phyloP scores from a whole-genome alignment of 2,113 vertebrate genomes.

The Megaceryle torquata region DNA sequence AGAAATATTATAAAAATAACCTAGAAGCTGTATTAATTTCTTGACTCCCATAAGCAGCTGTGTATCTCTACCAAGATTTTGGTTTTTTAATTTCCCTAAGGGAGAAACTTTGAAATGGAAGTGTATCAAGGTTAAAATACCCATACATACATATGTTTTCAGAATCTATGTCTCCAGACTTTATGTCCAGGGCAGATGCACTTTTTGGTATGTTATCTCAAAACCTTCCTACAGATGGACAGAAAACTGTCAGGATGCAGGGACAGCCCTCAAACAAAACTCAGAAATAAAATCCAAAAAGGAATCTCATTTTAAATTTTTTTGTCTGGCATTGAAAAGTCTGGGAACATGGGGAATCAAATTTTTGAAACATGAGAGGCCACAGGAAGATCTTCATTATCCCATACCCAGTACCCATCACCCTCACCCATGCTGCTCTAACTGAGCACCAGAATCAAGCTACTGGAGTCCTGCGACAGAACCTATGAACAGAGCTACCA shows the following conservation, averaged over 20 bases:
- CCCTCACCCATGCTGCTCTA: neutral
- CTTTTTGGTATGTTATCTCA: neutral
- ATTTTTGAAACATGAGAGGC: neutral
- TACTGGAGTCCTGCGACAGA: neutral
- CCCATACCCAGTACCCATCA: neutral
- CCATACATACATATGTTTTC: neutral
- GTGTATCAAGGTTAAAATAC: neutral
- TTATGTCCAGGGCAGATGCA: neutral
- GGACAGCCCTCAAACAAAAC: neutral
- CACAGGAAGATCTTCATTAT: neutral
- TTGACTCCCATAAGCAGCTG: neutral
- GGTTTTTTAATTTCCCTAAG: neutral
- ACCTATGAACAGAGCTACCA: neutral
- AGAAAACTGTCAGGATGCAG: neutral
- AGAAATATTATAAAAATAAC: neutral
- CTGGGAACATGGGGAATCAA: neutral
- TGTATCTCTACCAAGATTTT: neutral
- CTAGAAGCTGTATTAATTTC: conserved; percentile 24
- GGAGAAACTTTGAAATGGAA: neutral
- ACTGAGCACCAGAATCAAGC: neutral
- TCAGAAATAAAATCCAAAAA: neutral
- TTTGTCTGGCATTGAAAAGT: neutral
- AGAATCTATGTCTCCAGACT: neutral
- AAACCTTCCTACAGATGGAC: neutral
- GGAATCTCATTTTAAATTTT: neutral